Conservation (phyloP, 2,888 invertebrate genomes). For the Cheilosia scutellata region DNA sequence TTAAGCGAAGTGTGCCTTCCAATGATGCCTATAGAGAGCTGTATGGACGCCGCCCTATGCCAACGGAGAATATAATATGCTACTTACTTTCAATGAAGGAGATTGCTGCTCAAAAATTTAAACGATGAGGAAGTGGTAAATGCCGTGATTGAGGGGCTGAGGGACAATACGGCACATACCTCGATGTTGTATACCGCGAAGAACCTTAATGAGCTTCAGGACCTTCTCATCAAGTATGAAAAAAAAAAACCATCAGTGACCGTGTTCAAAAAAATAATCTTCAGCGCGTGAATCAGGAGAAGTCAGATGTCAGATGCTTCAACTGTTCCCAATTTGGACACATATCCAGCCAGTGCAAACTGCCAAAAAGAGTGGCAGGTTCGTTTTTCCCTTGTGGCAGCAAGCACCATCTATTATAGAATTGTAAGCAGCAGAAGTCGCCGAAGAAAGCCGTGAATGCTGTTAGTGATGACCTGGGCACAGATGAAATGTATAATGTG, state of each 20-base stretch:
- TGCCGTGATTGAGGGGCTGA: conserved; percentile 2
- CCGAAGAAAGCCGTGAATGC: neutral
- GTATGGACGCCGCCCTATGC: conserved; percentile 16
- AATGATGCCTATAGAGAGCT: conserved; percentile 32
- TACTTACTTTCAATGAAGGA: conserved; percentile 17
- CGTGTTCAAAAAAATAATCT: neutral
- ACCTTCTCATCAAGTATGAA: conserved; percentile 22
- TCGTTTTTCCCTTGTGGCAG: conserved; percentile 24
- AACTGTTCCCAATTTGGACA: conserved; percentile 6
- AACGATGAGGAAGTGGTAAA: conserved; percentile 3
- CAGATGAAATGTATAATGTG: conserved; percentile 1
- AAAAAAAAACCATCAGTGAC: neutral
- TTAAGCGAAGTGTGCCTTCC: conserved; percentile 27
- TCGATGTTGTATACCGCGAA: conserved; percentile 1
- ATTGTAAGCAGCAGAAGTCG: conserved; percentile 3
- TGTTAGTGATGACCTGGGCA: neutral
- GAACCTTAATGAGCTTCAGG: conserved; percentile 4
- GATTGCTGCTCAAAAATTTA: conserved; percentile 28
- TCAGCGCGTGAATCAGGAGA: neutral
- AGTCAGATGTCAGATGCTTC: neutral
- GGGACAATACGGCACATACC: conserved; percentile 14
- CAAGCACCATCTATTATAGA: conserved; percentile 7
- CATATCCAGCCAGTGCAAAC: conserved; percentile 11
- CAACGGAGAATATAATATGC: conserved; percentile 11
- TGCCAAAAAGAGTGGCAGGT: conserved; percentile 1